A percentile compares a stretch with the other conserved stretches of the same genome.
These are phyloP conservation scores for Pseudomyrmex sp. DNA, from an alignment of 1,140 invertebrate genomes.

Conservation along the genomic window DNA sequence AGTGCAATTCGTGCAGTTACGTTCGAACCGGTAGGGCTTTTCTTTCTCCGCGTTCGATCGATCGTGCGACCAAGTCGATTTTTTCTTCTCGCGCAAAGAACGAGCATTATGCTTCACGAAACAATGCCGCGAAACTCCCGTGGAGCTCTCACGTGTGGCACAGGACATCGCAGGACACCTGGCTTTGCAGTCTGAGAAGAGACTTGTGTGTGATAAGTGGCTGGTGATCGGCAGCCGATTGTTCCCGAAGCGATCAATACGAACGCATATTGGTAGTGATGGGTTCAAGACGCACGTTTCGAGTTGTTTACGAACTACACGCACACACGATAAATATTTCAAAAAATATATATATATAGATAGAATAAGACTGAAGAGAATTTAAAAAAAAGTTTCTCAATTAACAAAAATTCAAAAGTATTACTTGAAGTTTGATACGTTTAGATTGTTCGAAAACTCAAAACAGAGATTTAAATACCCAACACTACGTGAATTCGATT, in stretches of 20 bases:
- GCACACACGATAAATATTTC: too few species aligned
- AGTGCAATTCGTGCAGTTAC: slow-evolving; percentile 34
- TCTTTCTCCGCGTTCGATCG: slow-evolving; percentile 71
- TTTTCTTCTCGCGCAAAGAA: slow-evolving; percentile 62
- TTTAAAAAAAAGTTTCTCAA: too few species aligned
- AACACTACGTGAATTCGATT: too few species aligned
- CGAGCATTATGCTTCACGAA: slow-evolving; percentile 70
- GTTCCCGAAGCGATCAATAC: slow-evolving; percentile 47
- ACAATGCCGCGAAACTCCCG: slow-evolving; percentile 64
- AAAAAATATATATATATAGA: too few species aligned
- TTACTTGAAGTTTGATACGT: too few species aligned
- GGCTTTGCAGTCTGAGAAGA: slow-evolving; percentile 43
- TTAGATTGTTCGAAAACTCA: not conserved
- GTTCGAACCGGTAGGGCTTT: slow-evolving; percentile 66
- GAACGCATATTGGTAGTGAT: slow-evolving; percentile 8
- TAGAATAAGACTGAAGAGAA: too few species aligned
- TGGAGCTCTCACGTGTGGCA: slow-evolving; percentile 49
- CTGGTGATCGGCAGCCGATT: slow-evolving; percentile 52
- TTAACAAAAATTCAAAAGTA: too few species aligned
- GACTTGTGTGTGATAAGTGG: slow-evolving; percentile 63
- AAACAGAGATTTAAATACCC: not conserved
- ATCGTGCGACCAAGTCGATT: slow-evolving; percentile 69
- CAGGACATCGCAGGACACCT: slow-evolving; percentile 61
- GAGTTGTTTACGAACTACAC: too few species aligned
- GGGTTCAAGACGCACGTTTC: not conserved